phyloP scores from a whole-genome alignment of 2,797 vertebrate genomes.

The Astyanax mexicanus region DNA sequence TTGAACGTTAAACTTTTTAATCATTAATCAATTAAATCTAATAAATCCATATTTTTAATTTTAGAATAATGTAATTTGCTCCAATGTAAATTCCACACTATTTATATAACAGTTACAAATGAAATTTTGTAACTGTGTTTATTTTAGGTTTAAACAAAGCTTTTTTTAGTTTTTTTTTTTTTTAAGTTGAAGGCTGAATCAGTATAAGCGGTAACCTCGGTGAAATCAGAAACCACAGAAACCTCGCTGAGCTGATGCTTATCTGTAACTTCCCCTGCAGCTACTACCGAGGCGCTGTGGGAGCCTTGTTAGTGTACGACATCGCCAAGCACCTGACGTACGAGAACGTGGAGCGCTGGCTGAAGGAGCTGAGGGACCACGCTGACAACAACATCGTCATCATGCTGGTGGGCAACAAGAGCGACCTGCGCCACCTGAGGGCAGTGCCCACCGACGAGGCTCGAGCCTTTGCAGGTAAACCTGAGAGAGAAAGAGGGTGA shows the following conservation, averaged over 20 bases:
- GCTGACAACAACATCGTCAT: slow-evolving; percentile 98
- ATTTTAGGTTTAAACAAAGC: too few relatives aligned
- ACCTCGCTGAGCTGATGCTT: background rate
- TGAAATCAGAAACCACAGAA: too few relatives aligned
- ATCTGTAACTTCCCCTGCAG: slow-evolving; percentile 67
- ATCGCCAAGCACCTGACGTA: slow-evolving; percentile 98
- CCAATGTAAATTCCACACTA: too few relatives aligned
- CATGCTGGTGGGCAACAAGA: slow-evolving; percentile 99
- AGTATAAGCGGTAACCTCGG: too few relatives aligned
- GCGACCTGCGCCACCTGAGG: slow-evolving; percentile 94
- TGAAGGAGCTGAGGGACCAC: slow-evolving; percentile 95
- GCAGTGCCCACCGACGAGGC: slow-evolving; percentile 98
- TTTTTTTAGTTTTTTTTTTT: too few relatives aligned
- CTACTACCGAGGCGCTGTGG: slow-evolving; percentile 95
- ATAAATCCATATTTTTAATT: too few relatives aligned
- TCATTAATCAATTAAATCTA: too few relatives aligned
- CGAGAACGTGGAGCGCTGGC: slow-evolving; percentile 97
- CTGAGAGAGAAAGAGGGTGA: background rate
- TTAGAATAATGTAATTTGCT: too few relatives aligned
- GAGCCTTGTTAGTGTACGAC: slow-evolving; percentile 94
- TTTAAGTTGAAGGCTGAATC: too few relatives aligned
- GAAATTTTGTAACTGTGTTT: too few relatives aligned
- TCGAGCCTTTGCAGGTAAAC: slow-evolving; percentile 92
- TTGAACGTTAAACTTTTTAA: too few relatives aligned
- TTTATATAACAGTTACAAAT: too few relatives aligned